Evolutionary conservation across 2,113 vertebrate species (phyloP), one percentile per base, ranked within the genome.

Genomic region (Tragulus kanchil): DNA sequence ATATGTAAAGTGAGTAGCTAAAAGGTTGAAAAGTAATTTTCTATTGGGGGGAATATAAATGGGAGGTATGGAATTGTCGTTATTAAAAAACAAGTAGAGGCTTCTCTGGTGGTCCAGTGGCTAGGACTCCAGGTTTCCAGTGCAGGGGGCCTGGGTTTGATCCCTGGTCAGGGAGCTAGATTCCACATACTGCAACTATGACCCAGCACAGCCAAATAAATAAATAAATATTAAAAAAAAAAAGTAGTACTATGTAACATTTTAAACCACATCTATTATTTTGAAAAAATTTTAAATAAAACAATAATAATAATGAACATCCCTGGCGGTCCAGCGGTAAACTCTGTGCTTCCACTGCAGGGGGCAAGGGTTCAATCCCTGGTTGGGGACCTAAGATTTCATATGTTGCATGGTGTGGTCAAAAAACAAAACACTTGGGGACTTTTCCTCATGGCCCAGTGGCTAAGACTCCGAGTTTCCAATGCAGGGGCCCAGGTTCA

Each of bases 251-350:
- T 64, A 16, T 14, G 16, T 14, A 48, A 48, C 21, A 89, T 89
- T 88, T 59, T n/a, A 45, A 96, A 48, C 14, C 36, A 52, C 36
- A 9, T 36, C 45, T n/a, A 54, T 64, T 81, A 82, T 50, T 96
- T 69, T 77, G 64, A 71, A 9, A 36, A 93, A 95, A 64, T 69
- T 56, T 85, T 52, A 65, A 84, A 45, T 75, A 64, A 93, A 81
- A 45, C 42, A 73, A 13, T 73, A 36, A 73, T 45, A 73, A 45
- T 45, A 45, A 19, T 45, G 11, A 21, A 45, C 42, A 45, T 73
- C 10, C 11, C 2, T 73, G 21, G 69, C 23, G 69, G 36, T 6
- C 5, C 0, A 73, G 36, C 25, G 69, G 36, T 73, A 45, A 73
- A 23, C 21, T 45, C 21, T 45, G 21, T 45, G 69, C 69, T 25